Evolutionary conservation across 2,797 vertebrate species (phyloP).

Genomic region (Lepilemur ruficaudatus): DNA sequence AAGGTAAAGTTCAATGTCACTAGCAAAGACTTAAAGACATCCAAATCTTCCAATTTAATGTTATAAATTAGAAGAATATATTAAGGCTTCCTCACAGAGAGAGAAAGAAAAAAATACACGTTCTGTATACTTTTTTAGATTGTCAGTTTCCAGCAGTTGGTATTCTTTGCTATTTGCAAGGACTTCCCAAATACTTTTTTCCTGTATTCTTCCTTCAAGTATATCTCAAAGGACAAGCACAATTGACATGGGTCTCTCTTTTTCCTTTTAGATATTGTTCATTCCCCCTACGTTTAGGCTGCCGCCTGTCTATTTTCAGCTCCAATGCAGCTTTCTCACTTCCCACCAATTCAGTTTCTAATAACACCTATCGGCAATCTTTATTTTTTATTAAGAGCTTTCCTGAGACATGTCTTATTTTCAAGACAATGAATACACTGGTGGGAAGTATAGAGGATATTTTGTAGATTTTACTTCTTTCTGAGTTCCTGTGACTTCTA

Average conservation of each 20-base stretch:
- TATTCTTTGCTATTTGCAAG: background rate
- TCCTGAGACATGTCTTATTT: background rate
- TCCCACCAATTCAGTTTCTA: background rate
- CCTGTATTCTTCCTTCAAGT: background rate
- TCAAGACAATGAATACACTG: background rate
- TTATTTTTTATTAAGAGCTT: background rate
- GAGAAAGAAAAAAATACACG: background rate
- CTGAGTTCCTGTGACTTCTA: background rate
- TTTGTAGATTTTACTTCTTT: slow-evolving; percentile 6
- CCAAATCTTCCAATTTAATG: background rate
- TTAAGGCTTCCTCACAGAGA: background rate
- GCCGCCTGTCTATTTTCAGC: background rate
- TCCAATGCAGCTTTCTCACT: background rate
- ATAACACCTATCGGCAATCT: background rate
- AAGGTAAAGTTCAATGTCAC: background rate
- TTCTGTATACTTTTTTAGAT: background rate
- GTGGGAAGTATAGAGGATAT: background rate
- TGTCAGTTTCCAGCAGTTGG: background rate
- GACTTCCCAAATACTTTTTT: background rate
- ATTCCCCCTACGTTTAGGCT: background rate
- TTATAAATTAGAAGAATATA: background rate
- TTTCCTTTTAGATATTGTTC: background rate
- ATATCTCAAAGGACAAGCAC: background rate
- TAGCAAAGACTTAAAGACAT: slow-evolving; percentile 9
- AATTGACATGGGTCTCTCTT: background rate